A percentile compares a stretch with the other conserved stretches of the same genome.
phyloP scores from a whole-genome alignment of 2,113 vertebrate genomes.

The Cichladusa arquata region DNA sequence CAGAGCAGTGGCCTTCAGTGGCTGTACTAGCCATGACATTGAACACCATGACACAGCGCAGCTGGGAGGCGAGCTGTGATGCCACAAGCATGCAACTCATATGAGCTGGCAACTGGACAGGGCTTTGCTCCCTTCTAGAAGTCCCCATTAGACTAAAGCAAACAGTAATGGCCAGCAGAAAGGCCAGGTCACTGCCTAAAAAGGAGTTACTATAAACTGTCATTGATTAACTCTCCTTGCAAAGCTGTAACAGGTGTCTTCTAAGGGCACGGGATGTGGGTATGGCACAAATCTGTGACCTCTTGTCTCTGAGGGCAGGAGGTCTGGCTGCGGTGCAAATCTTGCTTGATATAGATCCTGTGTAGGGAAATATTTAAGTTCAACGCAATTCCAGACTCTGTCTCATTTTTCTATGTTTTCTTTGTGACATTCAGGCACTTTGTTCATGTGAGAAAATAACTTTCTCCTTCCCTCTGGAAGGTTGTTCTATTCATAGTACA shows the following conservation, averaged over 20 bases:
- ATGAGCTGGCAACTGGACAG: background rate
- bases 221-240: background rate
- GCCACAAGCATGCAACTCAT: background rate
- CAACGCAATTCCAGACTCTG: background rate
- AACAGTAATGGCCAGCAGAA: background rate
- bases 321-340: background rate
- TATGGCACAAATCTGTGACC: background rate
- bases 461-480: background rate
- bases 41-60: accelerated
- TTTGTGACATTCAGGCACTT: background rate
- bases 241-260: background rate
- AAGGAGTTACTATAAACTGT: background rate
- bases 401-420: background rate
- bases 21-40: background rate
- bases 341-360: background rate
- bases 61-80: accelerated
- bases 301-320: background rate
- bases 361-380: background rate
- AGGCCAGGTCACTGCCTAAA: background rate
- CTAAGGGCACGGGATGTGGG: accelerated
- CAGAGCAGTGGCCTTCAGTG: accelerated
- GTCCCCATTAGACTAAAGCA: background rate
- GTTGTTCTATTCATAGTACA: background rate
- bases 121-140: background rate
- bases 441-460: background rate